Percentiles rank a stretch among this genome's conserved stretches.
phyloP scores from a whole-genome alignment of 2,888 invertebrate species.

The Dinocampus coccinellae region DNA sequence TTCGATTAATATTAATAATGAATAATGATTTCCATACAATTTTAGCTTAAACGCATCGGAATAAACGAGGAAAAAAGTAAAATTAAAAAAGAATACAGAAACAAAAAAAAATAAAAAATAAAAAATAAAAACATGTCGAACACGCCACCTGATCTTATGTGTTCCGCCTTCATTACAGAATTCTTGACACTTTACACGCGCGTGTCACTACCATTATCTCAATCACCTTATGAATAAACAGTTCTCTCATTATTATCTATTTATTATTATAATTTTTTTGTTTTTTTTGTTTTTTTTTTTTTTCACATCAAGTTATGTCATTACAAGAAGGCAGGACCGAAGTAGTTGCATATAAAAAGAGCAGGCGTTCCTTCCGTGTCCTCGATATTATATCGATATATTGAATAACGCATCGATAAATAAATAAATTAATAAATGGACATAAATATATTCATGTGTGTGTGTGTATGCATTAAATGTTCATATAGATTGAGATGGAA shows the following conservation, averaged over 20 bases:
- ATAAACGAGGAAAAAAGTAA: not conserved
- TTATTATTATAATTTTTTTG: no score
- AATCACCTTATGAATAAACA: constrained; percentile 34
- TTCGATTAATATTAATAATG: not conserved
- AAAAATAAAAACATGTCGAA: not conserved
- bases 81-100: no score
- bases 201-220: constrained; percentile 37
- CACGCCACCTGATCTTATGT: not conserved
- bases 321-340: constrained; percentile 20
- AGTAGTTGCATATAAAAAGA: constrained; percentile 9
- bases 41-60: not conserved
- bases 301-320: constrained; percentile 24
- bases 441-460: no score
- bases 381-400: constrained; percentile 8
- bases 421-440: not conserved
- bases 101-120: no score
- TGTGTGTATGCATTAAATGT: not conserved
- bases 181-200: constrained; percentile 27
- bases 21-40: not conserved
- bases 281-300: no score
- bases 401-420: not conserved
- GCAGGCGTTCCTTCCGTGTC: constrained; percentile 9
- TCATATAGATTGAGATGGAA: not conserved
- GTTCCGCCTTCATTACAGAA: constrained; percentile 25
- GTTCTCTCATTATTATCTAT: constrained; percentile 20